Conservation (phyloP, 2,113 vertebrate species). For the Rhinolophus sinicus region DNA sequence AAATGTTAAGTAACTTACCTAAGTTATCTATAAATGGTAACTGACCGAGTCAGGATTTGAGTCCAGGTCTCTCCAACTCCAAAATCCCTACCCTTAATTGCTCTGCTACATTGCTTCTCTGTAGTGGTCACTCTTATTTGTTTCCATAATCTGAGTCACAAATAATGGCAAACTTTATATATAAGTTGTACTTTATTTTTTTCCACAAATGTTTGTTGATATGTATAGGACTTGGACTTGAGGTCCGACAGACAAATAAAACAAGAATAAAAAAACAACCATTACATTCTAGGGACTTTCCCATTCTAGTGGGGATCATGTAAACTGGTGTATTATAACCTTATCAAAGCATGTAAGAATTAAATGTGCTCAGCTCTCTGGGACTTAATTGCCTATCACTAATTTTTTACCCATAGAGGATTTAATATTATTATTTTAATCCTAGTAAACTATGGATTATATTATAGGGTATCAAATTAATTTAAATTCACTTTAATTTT, state of each 20-base stretch:
- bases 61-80: neutral
- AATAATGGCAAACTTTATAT: neutral
- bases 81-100: neutral
- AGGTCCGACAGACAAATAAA: neutral
- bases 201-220: neutral
- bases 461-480: neutral
- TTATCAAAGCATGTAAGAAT: neutral
- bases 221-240: neutral
- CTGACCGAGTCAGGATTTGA: neutral
- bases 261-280: neutral
- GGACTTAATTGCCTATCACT: neutral
- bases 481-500: slow-evolving; percentile 47
- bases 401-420: neutral
- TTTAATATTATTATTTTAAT: slow-evolving; percentile 40
- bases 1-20: neutral
- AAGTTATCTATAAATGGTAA: neutral
- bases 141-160: neutral
- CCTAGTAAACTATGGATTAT: slow-evolving; percentile 6
- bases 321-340: neutral
- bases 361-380: neutral
- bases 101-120: neutral
- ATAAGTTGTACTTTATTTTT: neutral
- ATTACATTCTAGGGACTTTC: neutral
- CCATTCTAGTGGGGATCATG: neutral
- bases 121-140: neutral